Conservation (phyloP, 2,888 invertebrate genomes). For the Unio pictorum region DNA sequence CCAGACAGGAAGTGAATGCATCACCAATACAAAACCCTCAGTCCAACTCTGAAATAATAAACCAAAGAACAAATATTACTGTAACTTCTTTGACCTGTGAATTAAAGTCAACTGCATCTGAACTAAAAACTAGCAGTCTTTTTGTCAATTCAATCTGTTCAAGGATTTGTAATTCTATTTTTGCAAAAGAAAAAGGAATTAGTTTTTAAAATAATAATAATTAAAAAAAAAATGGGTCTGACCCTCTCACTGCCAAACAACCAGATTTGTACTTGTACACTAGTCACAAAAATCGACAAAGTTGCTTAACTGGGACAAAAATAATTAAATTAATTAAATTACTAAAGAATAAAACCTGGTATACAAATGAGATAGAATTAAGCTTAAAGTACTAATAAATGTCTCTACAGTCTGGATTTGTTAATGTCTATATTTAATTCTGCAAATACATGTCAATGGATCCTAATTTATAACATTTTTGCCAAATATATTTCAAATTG, state of each 20-base stretch:
- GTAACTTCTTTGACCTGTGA: not conserved
- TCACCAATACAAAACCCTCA: slow-evolving; percentile 50
- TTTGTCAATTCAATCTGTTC: not conserved
- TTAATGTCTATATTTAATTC: too few species aligned
- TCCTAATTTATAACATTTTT: too few species aligned
- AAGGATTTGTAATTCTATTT: not conserved
- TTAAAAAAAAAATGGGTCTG: not conserved
- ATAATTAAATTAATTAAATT: too few species aligned
- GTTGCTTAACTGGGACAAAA: too few species aligned
- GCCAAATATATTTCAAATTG: too few species aligned
- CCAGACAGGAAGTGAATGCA: slow-evolving; percentile 59
- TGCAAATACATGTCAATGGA: too few species aligned
- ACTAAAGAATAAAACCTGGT: too few species aligned
- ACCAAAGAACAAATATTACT: not conserved
- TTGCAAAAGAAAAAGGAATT: not conserved
- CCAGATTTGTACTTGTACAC: not conserved
- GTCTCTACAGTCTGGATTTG: too few species aligned
- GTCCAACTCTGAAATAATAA: slow-evolving; percentile 42
- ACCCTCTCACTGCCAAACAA: not conserved
- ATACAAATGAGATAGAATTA: too few species aligned
- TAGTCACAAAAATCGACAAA: too few species aligned
- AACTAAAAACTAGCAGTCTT: not conserved
- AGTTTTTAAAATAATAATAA: too few species aligned
- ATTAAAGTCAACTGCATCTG: not conserved
- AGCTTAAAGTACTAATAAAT: too few species aligned